These are phyloP conservation scores for Stegodyphus dumicola DNA, from an alignment of 1,140 invertebrate species.

Conservation along the genomic window DNA sequence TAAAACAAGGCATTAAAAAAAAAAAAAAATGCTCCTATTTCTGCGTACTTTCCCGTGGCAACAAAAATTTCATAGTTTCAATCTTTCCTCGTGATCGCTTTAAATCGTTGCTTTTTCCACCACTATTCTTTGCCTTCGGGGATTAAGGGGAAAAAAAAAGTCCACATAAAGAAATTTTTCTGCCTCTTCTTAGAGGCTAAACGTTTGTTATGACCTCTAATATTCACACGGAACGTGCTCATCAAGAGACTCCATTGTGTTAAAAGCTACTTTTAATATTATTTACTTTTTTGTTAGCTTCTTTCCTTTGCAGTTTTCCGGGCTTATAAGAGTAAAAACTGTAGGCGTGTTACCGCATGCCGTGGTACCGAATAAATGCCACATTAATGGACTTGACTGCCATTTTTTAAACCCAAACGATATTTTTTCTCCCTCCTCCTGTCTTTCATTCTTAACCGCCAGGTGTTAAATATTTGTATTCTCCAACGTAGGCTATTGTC, in stretches of 20 bases:
- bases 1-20: too few relatives aligned
- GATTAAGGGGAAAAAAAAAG: not conserved
- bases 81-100: too few relatives aligned
- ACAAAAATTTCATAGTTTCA: not conserved
- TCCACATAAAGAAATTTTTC: not conserved
- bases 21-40: too few relatives aligned
- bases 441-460: not conserved
- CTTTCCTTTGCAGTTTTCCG: too few relatives aligned
- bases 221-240: constrained; percentile 32
- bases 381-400: constrained; percentile 41
- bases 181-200: not conserved
- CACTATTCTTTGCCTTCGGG: too few relatives aligned
- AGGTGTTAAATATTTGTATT: constrained; percentile 49
- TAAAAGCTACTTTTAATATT: constrained; percentile 31
- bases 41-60: not conserved
- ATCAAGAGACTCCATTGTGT: constrained; percentile 21
- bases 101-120: too few relatives aligned
- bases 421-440: not conserved
- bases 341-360: constrained; percentile 34
- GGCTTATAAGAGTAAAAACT: not conserved
- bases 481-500: not conserved
- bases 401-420: constrained; percentile 45
- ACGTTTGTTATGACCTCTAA: constrained; percentile 15
- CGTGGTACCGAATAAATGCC: constrained; percentile 36
- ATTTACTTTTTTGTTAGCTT: not conserved